A percentile compares a stretch with the other conserved stretches of the same genome.
phyloP scores from a whole-genome alignment of 2,797 vertebrate genomes.

The Gallinago nigripennis region DNA sequence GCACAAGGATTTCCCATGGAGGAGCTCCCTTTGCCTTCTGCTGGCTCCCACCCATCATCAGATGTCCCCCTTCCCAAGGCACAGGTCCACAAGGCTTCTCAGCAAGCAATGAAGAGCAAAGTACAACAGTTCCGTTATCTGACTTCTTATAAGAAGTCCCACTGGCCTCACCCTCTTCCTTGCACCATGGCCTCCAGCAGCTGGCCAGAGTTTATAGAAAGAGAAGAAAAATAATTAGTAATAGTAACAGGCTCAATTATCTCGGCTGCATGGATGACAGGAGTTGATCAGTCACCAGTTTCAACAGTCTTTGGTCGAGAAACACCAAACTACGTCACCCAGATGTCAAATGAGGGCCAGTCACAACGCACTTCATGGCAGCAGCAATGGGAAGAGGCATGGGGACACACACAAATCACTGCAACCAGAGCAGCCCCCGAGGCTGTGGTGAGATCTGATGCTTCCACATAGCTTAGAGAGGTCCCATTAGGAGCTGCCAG shows the following conservation, averaged over 20 bases:
- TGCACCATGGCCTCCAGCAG: neutral
- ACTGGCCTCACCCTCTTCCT: neutral
- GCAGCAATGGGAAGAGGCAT: fast-evolving
- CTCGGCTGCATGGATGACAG: slow-evolving; percentile 13
- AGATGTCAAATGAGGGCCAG: slow-evolving; percentile 32
- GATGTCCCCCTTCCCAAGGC: neutral
- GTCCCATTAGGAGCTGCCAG: neutral
- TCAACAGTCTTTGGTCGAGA: slow-evolving; percentile 42
- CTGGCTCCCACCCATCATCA: neutral
- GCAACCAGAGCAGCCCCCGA: neutral
- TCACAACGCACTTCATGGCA: neutral
- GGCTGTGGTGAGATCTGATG: fast-evolving
- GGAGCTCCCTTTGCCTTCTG: neutral
- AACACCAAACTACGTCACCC: slow-evolving; percentile 23
- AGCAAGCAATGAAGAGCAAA: neutral
- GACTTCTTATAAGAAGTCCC: neutral
- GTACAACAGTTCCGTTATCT: neutral
- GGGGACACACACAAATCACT: neutral
- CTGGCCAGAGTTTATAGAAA: neutral
- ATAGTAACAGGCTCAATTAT: slow-evolving; percentile 42
- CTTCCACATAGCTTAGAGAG: fast-evolving
- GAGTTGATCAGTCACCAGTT: slow-evolving; percentile 47
- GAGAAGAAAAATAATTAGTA: neutral
- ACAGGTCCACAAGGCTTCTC: neutral
- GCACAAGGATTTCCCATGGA: neutral